These are phyloP conservation scores for Takifugu bimaculatus DNA, from an alignment of 2,113 vertebrate species.

Conservation along the genomic window DNA sequence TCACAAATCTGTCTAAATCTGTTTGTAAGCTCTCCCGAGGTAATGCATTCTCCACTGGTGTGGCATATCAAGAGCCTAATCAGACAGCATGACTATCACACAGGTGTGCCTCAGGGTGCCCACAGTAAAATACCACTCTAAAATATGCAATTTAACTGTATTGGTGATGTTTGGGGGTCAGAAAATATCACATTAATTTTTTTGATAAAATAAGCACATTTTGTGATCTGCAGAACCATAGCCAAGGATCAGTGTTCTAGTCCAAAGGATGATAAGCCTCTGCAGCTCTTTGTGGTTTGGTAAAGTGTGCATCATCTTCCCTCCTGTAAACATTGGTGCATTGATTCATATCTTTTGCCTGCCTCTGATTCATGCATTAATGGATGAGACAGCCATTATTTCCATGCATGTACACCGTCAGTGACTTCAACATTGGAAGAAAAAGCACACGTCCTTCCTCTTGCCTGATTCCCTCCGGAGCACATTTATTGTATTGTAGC, in stretches of 20 bases:
- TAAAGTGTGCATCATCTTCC: conserved; percentile 3
- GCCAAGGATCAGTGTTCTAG: conserved; percentile 35
- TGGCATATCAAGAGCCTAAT: too few species aligned
- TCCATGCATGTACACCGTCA: conserved; percentile 54
- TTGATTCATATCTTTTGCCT: conserved; percentile 63
- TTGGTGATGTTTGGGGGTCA: too few species aligned
- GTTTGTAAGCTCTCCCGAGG: too few species aligned
- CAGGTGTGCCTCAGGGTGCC: too few species aligned
- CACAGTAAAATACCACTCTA: too few species aligned
- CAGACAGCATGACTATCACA: not conserved
- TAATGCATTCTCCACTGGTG: too few species aligned
- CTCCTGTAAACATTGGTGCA: conserved; percentile 48
- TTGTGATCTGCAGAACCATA: conserved; percentile 27
- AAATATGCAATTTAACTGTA: too few species aligned
- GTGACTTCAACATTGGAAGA: conserved; percentile 40
- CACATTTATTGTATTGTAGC: not conserved
- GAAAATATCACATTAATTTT: too few species aligned
- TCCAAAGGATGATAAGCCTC: conserved; percentile 61
- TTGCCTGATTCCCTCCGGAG: conserved; percentile 2
- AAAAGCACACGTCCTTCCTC: conserved; percentile 23
- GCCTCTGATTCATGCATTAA: conserved; percentile 69
- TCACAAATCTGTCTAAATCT: too few species aligned
- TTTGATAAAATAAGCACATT: conserved; percentile 4
- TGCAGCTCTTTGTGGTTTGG: conserved; percentile 54
- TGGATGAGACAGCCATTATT: conserved; percentile 67